These are phyloP conservation scores for Protonemura montana DNA, from an alignment of 2,888 invertebrate genomes.

Conservation along the genomic window DNA sequence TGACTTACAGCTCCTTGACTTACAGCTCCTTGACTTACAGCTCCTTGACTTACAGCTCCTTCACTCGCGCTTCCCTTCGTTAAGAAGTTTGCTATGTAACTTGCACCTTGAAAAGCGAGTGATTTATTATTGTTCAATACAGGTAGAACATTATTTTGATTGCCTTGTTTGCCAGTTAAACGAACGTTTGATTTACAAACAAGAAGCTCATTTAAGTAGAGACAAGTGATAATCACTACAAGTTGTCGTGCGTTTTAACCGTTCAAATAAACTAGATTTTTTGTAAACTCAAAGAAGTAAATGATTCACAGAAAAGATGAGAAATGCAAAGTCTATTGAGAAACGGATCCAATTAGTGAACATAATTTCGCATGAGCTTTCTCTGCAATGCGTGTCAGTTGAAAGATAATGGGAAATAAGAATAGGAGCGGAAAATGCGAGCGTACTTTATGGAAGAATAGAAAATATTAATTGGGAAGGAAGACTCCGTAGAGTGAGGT, in stretches of 20 bases:
- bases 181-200: too few species aligned
- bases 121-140: not conserved
- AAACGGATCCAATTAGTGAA: not conserved
- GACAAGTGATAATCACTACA: not conserved
- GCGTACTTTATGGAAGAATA: not conserved
- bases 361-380: not conserved
- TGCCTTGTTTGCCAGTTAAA: too few species aligned
- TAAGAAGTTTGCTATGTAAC: not conserved
- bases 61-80: not conserved
- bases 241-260: not conserved
- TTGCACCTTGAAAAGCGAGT: not conserved
- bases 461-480: not conserved
- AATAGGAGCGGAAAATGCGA: not conserved
- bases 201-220: too few species aligned
- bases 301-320: too few species aligned
- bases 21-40: too few species aligned
- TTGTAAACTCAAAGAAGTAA: not conserved
- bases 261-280: not conserved
- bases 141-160: too few species aligned
- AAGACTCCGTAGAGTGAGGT: not conserved
- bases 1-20: too few species aligned
- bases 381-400: not conserved
- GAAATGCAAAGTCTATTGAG: not conserved
- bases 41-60: too few species aligned
- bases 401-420: not conserved